These are phyloP conservation scores for Bombycilla garrulus DNA, from an alignment of 2,113 vertebrate genomes.

Conservation along the genomic window DNA sequence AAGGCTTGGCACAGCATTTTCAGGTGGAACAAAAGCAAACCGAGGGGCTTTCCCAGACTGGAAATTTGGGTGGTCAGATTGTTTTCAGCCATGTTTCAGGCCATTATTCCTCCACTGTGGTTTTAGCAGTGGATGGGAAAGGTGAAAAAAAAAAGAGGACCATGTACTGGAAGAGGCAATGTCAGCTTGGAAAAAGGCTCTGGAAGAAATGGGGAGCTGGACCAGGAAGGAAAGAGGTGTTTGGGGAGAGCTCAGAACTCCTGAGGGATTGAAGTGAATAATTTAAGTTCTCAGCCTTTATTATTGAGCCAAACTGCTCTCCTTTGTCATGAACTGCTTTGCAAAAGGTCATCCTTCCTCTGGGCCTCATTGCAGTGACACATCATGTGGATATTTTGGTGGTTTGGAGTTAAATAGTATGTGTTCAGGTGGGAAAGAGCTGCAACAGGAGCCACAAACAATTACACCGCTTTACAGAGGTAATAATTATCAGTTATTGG, in stretches of 20 bases:
- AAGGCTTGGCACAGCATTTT: background rate
- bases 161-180: background rate
- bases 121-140: background rate
- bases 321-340: background rate
- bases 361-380: accelerated
- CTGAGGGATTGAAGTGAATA: background rate
- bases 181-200: background rate
- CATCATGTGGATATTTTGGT: background rate
- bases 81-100: background rate
- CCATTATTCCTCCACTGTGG: background rate
- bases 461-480: background rate
- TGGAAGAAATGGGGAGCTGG: background rate
- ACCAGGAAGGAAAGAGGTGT: background rate
- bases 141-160: background rate
- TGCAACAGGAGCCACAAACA: background rate
- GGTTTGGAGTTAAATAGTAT: background rate
- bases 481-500: background rate
- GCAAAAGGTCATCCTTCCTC: background rate
- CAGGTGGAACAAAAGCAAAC: background rate
- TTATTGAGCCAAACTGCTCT: background rate
- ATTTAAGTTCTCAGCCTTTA: background rate
- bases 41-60: background rate
- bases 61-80: accelerated
- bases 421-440: background rate
- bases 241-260: background rate